Evolutionary conservation across 2,888 invertebrate genomes (phyloP), one percentile per base, ranked within the genome.

Genomic region (Diploptera punctata): DNA sequence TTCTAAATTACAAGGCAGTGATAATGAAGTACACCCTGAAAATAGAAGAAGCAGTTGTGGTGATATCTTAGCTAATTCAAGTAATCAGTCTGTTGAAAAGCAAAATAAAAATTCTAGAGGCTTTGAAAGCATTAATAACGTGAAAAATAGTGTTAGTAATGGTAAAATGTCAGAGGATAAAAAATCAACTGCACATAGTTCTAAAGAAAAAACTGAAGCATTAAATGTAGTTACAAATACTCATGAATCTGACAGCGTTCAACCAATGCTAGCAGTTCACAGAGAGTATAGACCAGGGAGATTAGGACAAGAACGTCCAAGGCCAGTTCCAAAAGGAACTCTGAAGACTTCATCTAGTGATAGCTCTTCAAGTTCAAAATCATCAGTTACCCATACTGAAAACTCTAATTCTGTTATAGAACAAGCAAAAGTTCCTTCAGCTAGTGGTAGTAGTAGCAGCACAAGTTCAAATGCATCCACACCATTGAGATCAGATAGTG

Each of bases 401-500:
- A 73, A 73, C 38, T 68, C 70, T 19, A 54, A 10, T 54, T 68
- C 68, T 33, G 54, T 24, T 3, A 24, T 33, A 57, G 68, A 68
- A 18, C 52, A 54, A 54, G 24, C 19, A 13, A 67, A 68, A 43
- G 26, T 52, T 16, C 3, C 29, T 44, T 26, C 43, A 1, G 16
- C 65, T n/a, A 65, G 65, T 19, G n/a, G 29, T 31, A 60, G 16
- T 18, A 60, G 60, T 24, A 65, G 65, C 29, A 65, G 38, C 18
- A 13, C 60, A n/a, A 57, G 33, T 43, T 73, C 73, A 3, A 26
- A 52, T 57, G 29, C 70, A n/a, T 67, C 70, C 33, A 67, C 73
- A 3, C 75, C 75, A 7, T 69, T 68, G 33, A 52, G 74, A 61
- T 75, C 73, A 18, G 72, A 73, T 60, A 74, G 74, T 49, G 73